Evolutionary conservation across 2,113 vertebrate genomes (phyloP), one percentile per base, ranked within the genome.

Genomic region (Stercorarius parasiticus): DNA sequence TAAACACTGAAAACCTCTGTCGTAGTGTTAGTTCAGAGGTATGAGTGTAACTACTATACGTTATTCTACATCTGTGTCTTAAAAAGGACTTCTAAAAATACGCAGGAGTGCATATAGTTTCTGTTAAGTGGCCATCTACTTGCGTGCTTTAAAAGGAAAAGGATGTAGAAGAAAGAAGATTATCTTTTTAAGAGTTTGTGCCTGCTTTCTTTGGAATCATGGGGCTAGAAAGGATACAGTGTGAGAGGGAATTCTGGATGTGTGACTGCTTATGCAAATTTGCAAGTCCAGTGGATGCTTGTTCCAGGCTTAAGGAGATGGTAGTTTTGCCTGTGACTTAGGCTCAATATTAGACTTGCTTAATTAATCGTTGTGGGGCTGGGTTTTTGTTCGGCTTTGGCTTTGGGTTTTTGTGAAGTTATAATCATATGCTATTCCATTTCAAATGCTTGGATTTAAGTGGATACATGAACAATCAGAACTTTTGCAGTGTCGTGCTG

Each of bases 11-110:
- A 86, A 67, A 17, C 11, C 17, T 77, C 36, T 89, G 36, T 53
- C 6, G 0, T 0, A 42, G 26, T 17, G 23, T 17, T 81, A 69
- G 42, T 15, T 69, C 49, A 58, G 50, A 66, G 34, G 9, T 40
- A 21, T 13, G 22, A 72, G 11, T 50, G 36, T 25, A 40, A 65
- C 20, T 58, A 80, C 29, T 61, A 0, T 65, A 34, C 3, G 0
- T 66, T n/a, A 43, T 53, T 83, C 29, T 69, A 12, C 43, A 53
- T 49, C 73, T 82, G 18, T 40, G 0, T 42, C 38, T 74, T 83
- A 61, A 30, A 77, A 70, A 80, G 20, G 32, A 36, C 50, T 74
- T 58, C 8, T 55, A 27, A 66, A 61, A 66, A 84, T 32, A 47
- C 3, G 18, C 21, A 32, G 62, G 72, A 64, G 52, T 38, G 11